Percentiles rank a stretch among this genome's conserved stretches.
Evolutionary conservation across 2,888 invertebrate species (phyloP).

Genomic region (Stomorhina lunata): DNA sequence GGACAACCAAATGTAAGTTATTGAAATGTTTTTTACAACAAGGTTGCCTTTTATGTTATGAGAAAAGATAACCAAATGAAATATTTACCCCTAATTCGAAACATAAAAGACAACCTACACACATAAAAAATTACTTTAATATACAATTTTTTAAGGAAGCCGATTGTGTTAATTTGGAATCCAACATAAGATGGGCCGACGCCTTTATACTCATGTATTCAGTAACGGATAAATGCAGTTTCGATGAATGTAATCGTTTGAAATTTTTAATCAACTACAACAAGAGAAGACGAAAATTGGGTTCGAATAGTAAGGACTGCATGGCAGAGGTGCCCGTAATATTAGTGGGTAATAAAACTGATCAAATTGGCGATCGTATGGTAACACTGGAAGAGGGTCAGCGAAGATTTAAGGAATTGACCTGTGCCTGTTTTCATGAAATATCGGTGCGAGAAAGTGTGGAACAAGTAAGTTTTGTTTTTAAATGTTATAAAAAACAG

Average conservation of each 20-base stretch:
- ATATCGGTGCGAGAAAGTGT: constrained; percentile 91
- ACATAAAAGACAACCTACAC: too few species aligned
- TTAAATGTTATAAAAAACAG: constrained; percentile 61
- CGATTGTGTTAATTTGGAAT: constrained; percentile 86
- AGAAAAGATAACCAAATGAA: too few species aligned
- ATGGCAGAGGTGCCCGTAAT: constrained; percentile 87
- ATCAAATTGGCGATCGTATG: constrained; percentile 90
- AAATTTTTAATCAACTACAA: constrained; percentile 91
- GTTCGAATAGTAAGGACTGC: constrained; percentile 83
- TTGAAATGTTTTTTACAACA: too few species aligned
- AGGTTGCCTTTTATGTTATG: too few species aligned
- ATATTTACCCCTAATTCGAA: too few species aligned
- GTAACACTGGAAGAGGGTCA: constrained; percentile 88
- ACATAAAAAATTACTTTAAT: neutral
- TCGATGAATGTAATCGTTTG: constrained; percentile 90
- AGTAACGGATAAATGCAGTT: constrained; percentile 93
- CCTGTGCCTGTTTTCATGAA: constrained; percentile 91
- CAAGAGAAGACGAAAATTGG: constrained; percentile 85
- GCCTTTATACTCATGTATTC: constrained; percentile 93
- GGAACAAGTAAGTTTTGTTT: constrained; percentile 83
- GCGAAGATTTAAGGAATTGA: constrained; percentile 87
- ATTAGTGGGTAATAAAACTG: constrained; percentile 90
- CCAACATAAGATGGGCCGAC: constrained; percentile 93
- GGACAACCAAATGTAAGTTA: constrained; percentile 86
- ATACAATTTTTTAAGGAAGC: constrained; percentile 81